phyloP scores from a whole-genome alignment of 2,888 invertebrate genomes.

The Chrysolina haemoptera region DNA sequence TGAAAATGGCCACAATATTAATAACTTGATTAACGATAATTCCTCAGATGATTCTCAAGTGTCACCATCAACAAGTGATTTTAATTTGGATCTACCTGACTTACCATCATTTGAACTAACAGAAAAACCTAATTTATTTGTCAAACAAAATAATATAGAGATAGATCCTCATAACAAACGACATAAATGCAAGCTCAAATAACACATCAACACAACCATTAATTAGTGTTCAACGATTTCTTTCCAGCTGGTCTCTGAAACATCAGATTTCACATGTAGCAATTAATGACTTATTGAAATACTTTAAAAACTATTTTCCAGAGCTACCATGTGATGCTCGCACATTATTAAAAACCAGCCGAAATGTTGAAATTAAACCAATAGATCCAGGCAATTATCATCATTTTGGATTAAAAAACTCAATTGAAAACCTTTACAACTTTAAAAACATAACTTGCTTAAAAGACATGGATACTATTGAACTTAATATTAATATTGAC shows the following conservation, averaged over 20 bases:
- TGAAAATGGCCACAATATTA: not conserved
- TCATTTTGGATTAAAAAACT: slow-evolving; percentile 16
- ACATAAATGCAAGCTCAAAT: not conserved
- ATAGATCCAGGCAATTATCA: not conserved
- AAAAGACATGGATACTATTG: not conserved
- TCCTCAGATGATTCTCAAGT: not conserved
- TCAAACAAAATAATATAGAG: not conserved
- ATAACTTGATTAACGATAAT: not conserved
- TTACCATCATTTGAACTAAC: not conserved
- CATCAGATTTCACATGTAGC: not conserved
- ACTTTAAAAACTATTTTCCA: not conserved
- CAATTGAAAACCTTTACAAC: not conserved
- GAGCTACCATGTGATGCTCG: slow-evolving; percentile 7
- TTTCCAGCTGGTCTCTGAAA: not conserved
- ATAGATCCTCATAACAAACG: not conserved
- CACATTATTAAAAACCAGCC: not conserved
- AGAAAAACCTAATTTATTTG: not conserved
- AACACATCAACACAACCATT: slow-evolving; percentile 9
- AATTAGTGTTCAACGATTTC: not conserved
- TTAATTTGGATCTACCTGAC: not conserved
- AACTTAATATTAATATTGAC: slow-evolving; percentile 2
- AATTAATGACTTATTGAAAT: not conserved
- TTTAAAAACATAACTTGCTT: not conserved
- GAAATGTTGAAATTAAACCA: not conserved
- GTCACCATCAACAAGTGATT: not conserved